Conservation (phyloP, 2,113 vertebrate genomes). For the Pseudopodoces humilis region DNA sequence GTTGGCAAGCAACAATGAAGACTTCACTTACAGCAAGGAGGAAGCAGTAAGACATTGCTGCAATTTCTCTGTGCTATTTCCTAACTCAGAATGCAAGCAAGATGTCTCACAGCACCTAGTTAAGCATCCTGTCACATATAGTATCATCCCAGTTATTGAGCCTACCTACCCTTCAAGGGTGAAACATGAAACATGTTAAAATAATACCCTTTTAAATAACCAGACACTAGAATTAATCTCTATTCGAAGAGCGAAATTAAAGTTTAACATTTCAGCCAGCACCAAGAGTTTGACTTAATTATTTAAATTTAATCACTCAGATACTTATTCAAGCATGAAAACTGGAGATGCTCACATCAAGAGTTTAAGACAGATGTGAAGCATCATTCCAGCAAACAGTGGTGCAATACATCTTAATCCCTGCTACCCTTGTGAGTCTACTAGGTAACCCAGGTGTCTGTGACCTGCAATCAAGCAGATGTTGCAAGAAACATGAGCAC, state of each 20-base stretch:
- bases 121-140: neutral
- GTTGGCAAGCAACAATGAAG: neutral
- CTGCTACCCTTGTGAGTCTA: neutral
- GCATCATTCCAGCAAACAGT: neutral
- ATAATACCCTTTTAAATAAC: neutral
- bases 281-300: neutral
- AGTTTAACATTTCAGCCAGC: neutral
- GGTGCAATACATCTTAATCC: neutral
- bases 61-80: neutral
- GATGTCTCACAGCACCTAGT: neutral
- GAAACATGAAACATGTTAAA: neutral
- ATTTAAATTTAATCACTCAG: neutral
- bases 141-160: neutral
- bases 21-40: neutral
- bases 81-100: neutral
- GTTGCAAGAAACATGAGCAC: neutral
- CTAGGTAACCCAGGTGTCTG: neutral
- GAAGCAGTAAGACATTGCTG: neutral
- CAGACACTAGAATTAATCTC: neutral
- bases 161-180: neutral
- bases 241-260: neutral
- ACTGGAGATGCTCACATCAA: neutral
- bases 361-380: neutral
- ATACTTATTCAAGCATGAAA: neutral
- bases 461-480: neutral